A percentile compares a stretch with the other conserved stretches of the same genome.
phyloP scores from a whole-genome alignment of 2,797 vertebrate species.

The Tapirus indicus region DNA sequence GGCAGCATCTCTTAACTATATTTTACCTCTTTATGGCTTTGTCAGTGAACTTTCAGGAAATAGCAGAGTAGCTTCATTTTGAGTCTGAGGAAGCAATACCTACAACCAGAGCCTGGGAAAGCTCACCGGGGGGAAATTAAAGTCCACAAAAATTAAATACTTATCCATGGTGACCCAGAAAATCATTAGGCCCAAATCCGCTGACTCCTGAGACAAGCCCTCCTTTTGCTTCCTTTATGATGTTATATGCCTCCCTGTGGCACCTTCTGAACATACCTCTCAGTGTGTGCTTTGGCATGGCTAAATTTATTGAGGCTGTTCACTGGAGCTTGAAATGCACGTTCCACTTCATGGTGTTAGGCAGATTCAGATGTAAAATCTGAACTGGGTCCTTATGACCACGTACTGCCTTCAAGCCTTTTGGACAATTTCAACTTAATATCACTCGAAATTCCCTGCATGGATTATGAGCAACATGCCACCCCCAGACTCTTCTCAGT shows the following conservation, averaged over 20 bases:
- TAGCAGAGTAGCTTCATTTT: slow-evolving; percentile 48
- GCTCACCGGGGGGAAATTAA: neutral
- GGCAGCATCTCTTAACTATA: neutral
- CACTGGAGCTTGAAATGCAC: slow-evolving; percentile 65
- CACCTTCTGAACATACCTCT: slow-evolving; percentile 47
- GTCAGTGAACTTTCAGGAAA: slow-evolving; percentile 43
- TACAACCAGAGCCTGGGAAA: neutral
- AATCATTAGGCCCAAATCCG: slow-evolving; percentile 65
- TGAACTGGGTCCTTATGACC: slow-evolving; percentile 59
- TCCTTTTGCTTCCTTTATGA: slow-evolving; percentile 34
- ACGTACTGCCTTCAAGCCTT: slow-evolving; percentile 68
- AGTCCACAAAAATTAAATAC: slow-evolving; percentile 59
- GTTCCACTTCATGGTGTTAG: slow-evolving; percentile 58
- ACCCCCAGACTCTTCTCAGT: slow-evolving; percentile 70
- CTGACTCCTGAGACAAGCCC: slow-evolving; percentile 51
- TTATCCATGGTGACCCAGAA: slow-evolving; percentile 65
- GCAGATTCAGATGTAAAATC: slow-evolving; percentile 71
- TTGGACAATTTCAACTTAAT: slow-evolving; percentile 66
- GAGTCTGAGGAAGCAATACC: slow-evolving; percentile 7
- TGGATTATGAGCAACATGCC: slow-evolving; percentile 55
- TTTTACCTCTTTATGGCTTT: slow-evolving; percentile 1
- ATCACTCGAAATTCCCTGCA: slow-evolving; percentile 73
- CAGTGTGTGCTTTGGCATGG: slow-evolving; percentile 39
- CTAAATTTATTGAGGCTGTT: slow-evolving; percentile 67
- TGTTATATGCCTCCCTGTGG: neutral